phyloP scores from a whole-genome alignment of 1,140 invertebrate genomes.

The Orius laevigatus region DNA sequence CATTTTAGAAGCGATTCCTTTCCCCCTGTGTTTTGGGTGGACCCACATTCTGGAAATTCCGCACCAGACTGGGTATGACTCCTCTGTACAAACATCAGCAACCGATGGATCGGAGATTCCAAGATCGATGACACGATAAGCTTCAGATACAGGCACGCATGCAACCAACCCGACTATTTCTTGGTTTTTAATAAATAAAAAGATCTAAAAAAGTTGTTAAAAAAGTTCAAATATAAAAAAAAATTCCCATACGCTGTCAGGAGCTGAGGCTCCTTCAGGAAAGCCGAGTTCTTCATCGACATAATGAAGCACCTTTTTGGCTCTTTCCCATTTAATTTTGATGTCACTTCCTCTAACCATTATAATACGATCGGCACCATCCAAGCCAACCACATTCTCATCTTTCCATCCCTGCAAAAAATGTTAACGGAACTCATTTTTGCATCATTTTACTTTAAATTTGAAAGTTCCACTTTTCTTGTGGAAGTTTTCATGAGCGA shows the following conservation, averaged over 20 bases:
- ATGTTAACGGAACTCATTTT: background rate
- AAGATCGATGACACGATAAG: background rate
- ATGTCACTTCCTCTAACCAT: background rate
- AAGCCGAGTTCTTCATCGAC: constrained; percentile 5
- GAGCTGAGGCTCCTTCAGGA: background rate
- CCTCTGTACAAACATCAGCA: background rate
- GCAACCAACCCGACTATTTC: background rate
- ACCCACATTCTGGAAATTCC: constrained; percentile 7
- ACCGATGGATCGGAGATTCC: background rate
- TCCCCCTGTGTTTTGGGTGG: background rate
- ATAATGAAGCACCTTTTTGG: background rate
- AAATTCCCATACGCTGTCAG: background rate
- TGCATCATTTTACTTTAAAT: background rate
- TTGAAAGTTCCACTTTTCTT: background rate
- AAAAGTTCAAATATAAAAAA: no score
- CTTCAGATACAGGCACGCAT: constrained; percentile 3
- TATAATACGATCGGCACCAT: background rate
- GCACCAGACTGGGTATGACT: background rate
- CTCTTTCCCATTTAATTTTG: constrained; percentile 1
- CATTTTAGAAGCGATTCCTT: background rate
- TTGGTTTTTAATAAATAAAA: background rate
- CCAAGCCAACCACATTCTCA: background rate
- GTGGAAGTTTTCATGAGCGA: constrained; percentile 1
- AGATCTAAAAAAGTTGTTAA: background rate
- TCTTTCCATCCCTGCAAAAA: constrained; percentile 8